Conservation (phyloP, 2,888 invertebrate genomes). For the Cybosia mesomella region DNA sequence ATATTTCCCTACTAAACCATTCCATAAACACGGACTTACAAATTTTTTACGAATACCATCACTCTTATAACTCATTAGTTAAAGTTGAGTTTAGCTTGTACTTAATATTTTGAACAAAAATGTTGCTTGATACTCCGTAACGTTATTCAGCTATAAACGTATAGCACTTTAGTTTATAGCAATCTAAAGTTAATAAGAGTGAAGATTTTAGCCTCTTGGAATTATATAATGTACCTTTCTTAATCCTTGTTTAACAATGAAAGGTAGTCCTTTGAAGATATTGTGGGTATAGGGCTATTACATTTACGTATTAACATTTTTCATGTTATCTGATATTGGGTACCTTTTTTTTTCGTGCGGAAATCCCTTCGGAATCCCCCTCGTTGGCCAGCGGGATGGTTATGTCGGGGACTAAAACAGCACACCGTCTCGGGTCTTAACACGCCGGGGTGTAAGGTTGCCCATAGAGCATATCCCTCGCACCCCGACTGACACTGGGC, state of each 20-base stretch:
- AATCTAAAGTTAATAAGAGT: slow-evolving; percentile 81
- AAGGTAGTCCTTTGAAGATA: not conserved
- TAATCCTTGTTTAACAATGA: slow-evolving; percentile 44
- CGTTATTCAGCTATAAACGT: slow-evolving; percentile 82
- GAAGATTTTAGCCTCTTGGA: slow-evolving; percentile 57
- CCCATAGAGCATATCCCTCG: no score
- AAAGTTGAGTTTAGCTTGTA: slow-evolving; percentile 46
- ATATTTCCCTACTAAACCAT: slow-evolving; percentile 82
- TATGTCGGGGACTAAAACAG: no score
- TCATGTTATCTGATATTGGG: not conserved
- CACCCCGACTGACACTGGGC: no score
- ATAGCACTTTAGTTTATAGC: slow-evolving; percentile 83
- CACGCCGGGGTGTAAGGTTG: no score
- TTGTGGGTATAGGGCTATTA: not conserved
- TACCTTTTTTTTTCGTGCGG: no score
- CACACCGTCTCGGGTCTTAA: no score
- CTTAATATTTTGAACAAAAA: slow-evolving; percentile 12
- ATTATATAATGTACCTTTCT: slow-evolving; percentile 48
- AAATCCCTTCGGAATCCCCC: no score
- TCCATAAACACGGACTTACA: slow-evolving; percentile 74
- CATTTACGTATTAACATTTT: slow-evolving; percentile 1
- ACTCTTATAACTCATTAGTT: slow-evolving; percentile 35
- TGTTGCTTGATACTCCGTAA: slow-evolving; percentile 61
- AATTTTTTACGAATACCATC: slow-evolving; percentile 31
- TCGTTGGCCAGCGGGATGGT: no score